phyloP scores from a whole-genome alignment of 1,140 invertebrate genomes.

The Campoletis sonorensis region DNA sequence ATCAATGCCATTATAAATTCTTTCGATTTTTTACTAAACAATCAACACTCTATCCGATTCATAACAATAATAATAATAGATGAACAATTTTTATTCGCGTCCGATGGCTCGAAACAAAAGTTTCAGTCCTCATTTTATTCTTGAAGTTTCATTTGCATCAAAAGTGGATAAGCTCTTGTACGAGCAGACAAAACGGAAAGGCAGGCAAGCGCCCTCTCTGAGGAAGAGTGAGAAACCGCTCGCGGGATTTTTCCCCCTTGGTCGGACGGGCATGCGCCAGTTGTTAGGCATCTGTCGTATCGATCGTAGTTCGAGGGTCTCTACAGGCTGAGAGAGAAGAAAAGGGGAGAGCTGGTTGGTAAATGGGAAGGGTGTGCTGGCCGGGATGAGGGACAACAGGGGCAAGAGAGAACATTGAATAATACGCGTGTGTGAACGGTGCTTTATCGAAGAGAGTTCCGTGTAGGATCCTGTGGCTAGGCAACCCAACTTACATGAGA shows the following conservation, averaged over 20 bases:
- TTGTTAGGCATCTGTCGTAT: slow-evolving; percentile 73
- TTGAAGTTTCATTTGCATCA: not conserved
- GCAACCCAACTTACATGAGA: slow-evolving; percentile 74
- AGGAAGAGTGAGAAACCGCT: slow-evolving; percentile 52
- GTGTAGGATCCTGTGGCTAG: slow-evolving; percentile 67
- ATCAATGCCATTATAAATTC: too few species aligned
- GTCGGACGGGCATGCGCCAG: slow-evolving; percentile 66
- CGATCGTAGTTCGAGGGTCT: slow-evolving; percentile 63
- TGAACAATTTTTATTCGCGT: too few species aligned
- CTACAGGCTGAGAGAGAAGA: not conserved
- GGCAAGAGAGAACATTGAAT: slow-evolving; percentile 28
- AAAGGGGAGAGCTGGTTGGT: not conserved
- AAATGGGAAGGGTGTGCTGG: slow-evolving; percentile 43
- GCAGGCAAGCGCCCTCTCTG: slow-evolving; percentile 63
- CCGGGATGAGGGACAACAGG: slow-evolving; percentile 49
- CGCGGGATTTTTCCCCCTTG: slow-evolving; percentile 8
- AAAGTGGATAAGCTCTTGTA: slow-evolving; percentile 46
- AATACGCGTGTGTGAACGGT: slow-evolving; percentile 46
- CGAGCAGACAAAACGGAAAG: slow-evolving; percentile 48
- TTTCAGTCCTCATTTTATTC: not conserved
- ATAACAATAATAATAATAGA: too few species aligned
- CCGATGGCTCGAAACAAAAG: not conserved
- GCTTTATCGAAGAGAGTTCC: slow-evolving; percentile 23
- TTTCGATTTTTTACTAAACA: too few species aligned
- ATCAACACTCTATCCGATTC: too few species aligned